These are phyloP conservation scores for Sebastes paucispinis DNA, from an alignment of 2,797 vertebrate genomes.

Conservation along the genomic window DNA sequence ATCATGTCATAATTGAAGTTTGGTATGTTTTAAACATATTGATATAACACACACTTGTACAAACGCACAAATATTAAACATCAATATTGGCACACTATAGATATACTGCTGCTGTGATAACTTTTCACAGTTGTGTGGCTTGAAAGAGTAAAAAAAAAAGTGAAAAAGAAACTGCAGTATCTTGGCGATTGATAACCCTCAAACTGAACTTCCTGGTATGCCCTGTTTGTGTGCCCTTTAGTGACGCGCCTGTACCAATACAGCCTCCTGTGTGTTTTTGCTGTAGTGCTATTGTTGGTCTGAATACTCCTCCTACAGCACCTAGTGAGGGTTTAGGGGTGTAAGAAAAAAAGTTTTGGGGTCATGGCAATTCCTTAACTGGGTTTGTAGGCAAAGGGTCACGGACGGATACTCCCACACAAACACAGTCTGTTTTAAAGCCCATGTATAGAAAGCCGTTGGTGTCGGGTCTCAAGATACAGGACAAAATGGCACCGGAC, in stretches of 20 bases:
- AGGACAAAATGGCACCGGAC: slow-evolving; percentile 61
- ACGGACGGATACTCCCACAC: slow-evolving; percentile 35
- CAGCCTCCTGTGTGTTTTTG: neutral
- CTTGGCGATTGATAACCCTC: slow-evolving; percentile 23
- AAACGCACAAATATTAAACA: neutral
- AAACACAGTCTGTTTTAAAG: slow-evolving; percentile 53
- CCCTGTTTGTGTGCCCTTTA: slow-evolving; percentile 11
- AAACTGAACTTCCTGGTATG: slow-evolving; percentile 10
- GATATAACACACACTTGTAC: neutral
- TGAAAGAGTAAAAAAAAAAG: slow-evolving; percentile 7
- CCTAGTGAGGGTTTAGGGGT: slow-evolving; percentile 22
- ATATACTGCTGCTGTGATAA: neutral
- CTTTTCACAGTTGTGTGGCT: neutral
- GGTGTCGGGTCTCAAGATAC: slow-evolving; percentile 68
- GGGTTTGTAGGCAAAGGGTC: slow-evolving; percentile 70
- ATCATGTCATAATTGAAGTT: neutral
- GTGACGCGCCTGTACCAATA: neutral
- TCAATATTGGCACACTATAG: neutral
- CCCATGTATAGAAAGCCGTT: slow-evolving; percentile 62
- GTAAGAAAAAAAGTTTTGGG: slow-evolving; percentile 29
- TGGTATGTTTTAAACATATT: neutral
- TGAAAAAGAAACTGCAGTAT: neutral
- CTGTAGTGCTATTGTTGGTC: neutral
- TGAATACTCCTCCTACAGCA: neutral
- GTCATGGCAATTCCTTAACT: slow-evolving; percentile 34